These are phyloP conservation scores for Molossus alvarezi DNA, from an alignment of 2,797 vertebrate genomes.

Conservation along the genomic window DNA sequence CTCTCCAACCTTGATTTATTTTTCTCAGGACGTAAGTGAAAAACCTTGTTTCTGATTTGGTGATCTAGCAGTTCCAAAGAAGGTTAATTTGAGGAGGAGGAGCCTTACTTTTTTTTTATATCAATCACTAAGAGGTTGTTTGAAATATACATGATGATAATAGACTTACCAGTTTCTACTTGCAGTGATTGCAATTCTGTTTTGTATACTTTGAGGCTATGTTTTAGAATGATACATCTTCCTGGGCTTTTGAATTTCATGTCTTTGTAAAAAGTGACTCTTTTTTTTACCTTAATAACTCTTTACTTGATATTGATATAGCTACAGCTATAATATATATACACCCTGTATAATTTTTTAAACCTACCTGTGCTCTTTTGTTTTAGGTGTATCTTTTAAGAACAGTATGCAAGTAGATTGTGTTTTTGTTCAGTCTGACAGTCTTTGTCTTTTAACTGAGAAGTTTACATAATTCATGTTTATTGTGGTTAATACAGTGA, in stretches of 20 bases:
- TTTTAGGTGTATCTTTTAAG: conserved; percentile 50
- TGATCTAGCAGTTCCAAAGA: conserved; percentile 39
- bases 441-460: conserved; percentile 64
- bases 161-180: neutral
- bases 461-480: neutral
- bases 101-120: conserved; percentile 29
- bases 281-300: conserved; percentile 32
- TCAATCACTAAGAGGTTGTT: conserved; percentile 13
- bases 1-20: conserved; percentile 58
- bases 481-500: conserved; percentile 19
- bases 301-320: conserved; percentile 50
- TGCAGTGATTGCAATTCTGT: conserved; percentile 7
- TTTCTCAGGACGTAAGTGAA: conserved; percentile 67
- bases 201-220: conserved; percentile 43
- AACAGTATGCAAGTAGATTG: neutral
- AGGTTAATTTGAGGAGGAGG: conserved; percentile 34
- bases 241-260: conserved; percentile 47
- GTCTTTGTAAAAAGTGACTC: conserved; percentile 30
- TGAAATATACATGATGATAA: conserved; percentile 41
- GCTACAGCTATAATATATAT: neutral
- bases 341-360: neutral
- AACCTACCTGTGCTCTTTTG: neutral
- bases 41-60: neutral
- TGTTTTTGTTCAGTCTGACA: conserved; percentile 59
- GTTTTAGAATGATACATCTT: conserved; percentile 55